Conservation (phyloP, 2,113 vertebrate genomes). For the Xiphorhynchus elegans region DNA sequence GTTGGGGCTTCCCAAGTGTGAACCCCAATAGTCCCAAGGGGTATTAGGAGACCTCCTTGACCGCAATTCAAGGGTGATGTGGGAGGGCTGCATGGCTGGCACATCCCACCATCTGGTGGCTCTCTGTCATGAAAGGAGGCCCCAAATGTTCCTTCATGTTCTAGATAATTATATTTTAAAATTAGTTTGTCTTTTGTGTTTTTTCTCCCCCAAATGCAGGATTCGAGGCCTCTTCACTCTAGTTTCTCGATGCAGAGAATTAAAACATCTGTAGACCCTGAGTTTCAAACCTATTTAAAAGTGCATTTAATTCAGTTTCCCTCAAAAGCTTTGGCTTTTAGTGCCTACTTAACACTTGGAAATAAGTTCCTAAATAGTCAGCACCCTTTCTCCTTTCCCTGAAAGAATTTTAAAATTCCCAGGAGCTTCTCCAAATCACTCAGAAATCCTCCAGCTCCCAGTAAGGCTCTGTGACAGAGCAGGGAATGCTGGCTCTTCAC, state of each 20-base stretch:
- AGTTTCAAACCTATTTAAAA: constrained; percentile 2
- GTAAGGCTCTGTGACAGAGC: not conserved
- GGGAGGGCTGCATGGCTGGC: not conserved
- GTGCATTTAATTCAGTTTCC: not conserved
- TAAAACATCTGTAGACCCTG: not conserved
- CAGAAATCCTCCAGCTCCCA: not conserved
- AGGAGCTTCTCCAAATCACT: constrained; percentile 15
- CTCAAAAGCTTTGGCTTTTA: constrained; percentile 19
- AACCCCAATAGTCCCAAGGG: not conserved
- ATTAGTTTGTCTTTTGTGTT: not conserved
- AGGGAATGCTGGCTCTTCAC: not conserved
- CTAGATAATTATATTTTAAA: not conserved
- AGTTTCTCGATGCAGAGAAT: not conserved
- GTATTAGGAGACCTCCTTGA: not conserved
- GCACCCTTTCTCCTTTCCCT: not conserved
- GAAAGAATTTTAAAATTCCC: constrained; percentile 12
- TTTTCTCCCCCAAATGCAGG: not conserved
- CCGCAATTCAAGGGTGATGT: not conserved
- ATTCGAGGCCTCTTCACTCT: not conserved
- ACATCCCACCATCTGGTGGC: not conserved
- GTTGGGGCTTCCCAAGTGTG: not conserved
- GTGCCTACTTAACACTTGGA: not conserved
- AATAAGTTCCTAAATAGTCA: constrained; percentile 26
- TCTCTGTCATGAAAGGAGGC: not conserved
- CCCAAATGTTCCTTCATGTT: not conserved